These are phyloP conservation scores for Axis porcinus DNA, from an alignment of 2,113 vertebrate species.

Conservation along the genomic window DNA sequence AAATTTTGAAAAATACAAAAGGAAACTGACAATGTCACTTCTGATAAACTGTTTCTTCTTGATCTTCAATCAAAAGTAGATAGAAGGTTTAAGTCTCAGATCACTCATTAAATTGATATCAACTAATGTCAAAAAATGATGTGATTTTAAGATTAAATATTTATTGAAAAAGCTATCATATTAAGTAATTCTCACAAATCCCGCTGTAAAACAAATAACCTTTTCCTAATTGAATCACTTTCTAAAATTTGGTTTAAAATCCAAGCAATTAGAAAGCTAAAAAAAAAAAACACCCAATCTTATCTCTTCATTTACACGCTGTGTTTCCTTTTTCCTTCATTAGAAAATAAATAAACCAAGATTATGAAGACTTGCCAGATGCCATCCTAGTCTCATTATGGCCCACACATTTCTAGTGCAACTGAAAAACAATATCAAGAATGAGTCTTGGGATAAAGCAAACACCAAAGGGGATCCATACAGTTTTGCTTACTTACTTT, in stretches of 20 bases:
- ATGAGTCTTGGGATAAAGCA: background rate
- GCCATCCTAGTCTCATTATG: background rate
- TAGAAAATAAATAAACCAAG: background rate
- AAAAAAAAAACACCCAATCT: background rate
- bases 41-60: background rate
- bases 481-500: background rate
- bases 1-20: slow-evolving; percentile 12
- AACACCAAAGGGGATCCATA: background rate
- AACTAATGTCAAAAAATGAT: background rate
- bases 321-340: background rate
- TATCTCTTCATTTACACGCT: background rate
- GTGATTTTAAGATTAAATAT: background rate
- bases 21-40: background rate
- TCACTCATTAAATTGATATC: background rate
- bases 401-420: background rate
- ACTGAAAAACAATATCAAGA: background rate
- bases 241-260: slow-evolving; percentile 6
- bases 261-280: background rate
- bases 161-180: background rate
- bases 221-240: background rate
- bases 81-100: background rate
- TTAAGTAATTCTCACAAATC: background rate
- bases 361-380: background rate
- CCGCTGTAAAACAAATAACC: background rate
- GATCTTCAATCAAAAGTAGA: background rate